phyloP scores from a whole-genome alignment of 2,888 invertebrate genomes.

The Parascotia fuliginaria region DNA sequence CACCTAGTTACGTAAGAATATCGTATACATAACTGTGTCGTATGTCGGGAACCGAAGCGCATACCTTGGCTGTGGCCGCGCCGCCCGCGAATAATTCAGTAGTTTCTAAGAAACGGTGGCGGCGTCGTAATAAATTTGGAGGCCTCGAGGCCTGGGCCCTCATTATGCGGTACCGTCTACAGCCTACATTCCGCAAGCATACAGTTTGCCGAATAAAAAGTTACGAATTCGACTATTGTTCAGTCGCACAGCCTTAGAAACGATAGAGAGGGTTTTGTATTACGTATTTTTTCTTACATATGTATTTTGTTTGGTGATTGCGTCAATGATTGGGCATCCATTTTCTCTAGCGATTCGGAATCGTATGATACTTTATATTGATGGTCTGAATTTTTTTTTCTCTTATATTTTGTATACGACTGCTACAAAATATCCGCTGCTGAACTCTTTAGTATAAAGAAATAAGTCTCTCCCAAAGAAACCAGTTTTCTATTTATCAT shows the following conservation, averaged over 20 bases:
- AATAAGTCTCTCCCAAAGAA: too few relatives aligned
- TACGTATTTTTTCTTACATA: slow-evolving; percentile 9
- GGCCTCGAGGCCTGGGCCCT: slow-evolving; percentile 50
- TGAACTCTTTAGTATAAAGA: too few relatives aligned
- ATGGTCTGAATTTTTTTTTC: too few relatives aligned
- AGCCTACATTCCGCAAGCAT: slow-evolving; percentile 78
- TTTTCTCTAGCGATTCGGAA: slow-evolving; percentile 3
- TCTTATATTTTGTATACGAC: too few relatives aligned
- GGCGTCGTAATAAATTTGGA: slow-evolving; percentile 74
- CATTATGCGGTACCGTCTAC: slow-evolving; percentile 83
- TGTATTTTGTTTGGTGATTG: background rate
- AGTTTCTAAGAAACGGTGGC: slow-evolving; percentile 73
- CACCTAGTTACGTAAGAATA: slow-evolving; percentile 74
- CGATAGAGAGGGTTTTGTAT: slow-evolving; percentile 37
- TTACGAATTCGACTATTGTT: slow-evolving; percentile 71
- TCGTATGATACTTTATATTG: background rate
- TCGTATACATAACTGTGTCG: slow-evolving; percentile 81
- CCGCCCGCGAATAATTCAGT: slow-evolving; percentile 75
- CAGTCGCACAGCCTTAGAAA: slow-evolving; percentile 31
- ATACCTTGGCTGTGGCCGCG: slow-evolving; percentile 60
- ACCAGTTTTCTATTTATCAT: too few relatives aligned
- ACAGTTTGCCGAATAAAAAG: slow-evolving; percentile 73
- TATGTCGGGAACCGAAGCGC: slow-evolving; percentile 70
- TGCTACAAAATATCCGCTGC: too few relatives aligned
- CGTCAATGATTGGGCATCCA: slow-evolving; percentile 1